A percentile compares a stretch with the other conserved stretches of the same genome.
Conservation (phyloP, 2,888 invertebrate genomes). For the Acanthoscelides obtectus region DNA sequence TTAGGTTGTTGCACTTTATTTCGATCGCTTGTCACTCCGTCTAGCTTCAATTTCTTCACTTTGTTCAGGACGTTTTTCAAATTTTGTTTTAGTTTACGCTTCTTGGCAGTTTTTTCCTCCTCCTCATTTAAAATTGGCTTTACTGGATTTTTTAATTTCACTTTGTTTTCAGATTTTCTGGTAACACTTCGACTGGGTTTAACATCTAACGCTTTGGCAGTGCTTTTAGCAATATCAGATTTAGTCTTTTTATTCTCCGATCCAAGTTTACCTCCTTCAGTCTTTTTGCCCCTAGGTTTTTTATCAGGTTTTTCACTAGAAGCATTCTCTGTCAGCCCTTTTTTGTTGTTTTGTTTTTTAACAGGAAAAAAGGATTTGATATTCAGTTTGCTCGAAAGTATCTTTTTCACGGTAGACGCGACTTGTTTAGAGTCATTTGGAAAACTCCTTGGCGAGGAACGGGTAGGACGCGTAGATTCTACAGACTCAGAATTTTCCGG, state of each 20-base stretch:
- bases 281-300: slow-evolving; percentile 11
- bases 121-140: slow-evolving; percentile 4
- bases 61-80: slow-evolving; percentile 35
- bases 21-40: slow-evolving; percentile 9
- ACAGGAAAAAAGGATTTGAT: slow-evolving; percentile 38
- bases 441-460: slow-evolving; percentile 24
- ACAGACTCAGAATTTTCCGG: not conserved
- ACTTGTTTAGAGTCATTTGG: slow-evolving; percentile 19
- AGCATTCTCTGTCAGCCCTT: slow-evolving; percentile 5
- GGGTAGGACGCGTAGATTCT: slow-evolving; percentile 7
- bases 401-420: slow-evolving; percentile 18
- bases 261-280: slow-evolving; percentile 7
- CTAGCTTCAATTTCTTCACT: slow-evolving; percentile 32
- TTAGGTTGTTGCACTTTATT: slow-evolving; percentile 5
- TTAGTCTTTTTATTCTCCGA: slow-evolving; percentile 5
- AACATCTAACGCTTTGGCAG: not conserved
- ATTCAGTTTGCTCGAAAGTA: slow-evolving; percentile 30
- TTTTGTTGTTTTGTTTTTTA: slow-evolving; percentile 28
- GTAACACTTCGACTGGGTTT: not conserved
- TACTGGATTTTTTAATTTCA: not conserved
- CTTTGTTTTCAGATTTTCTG: slow-evolving; percentile 4
- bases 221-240: not conserved
- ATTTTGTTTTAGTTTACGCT: slow-evolving; percentile 30
- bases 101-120: slow-evolving; percentile 19
- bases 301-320: slow-evolving; percentile 13